Conservation (phyloP, 2,113 vertebrate genomes). For the Aplodontia rufa region DNA sequence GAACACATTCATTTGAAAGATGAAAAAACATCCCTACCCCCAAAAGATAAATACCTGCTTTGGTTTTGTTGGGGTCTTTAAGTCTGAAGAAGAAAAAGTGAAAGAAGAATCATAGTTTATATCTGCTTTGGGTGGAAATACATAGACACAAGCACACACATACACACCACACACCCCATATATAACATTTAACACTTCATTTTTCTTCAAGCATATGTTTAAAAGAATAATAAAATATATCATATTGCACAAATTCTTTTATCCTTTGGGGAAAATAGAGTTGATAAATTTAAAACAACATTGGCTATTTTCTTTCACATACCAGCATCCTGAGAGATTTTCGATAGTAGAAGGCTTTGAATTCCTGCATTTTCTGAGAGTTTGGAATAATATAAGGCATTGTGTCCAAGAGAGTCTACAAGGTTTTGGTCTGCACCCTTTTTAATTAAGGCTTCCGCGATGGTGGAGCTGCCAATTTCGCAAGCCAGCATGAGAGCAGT, state of each 20-base stretch:
- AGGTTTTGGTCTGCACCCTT: slow-evolving; percentile 88
- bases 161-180: not conserved
- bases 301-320: slow-evolving; percentile 76
- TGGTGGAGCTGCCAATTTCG: slow-evolving; percentile 84
- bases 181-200: slow-evolving; percentile 20
- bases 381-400: slow-evolving; percentile 90
- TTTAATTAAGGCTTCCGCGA: slow-evolving; percentile 88
- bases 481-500: slow-evolving; percentile 93
- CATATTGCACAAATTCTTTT: slow-evolving; percentile 64
- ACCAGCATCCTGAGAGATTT: slow-evolving; percentile 88
- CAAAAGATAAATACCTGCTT: slow-evolving; percentile 87
- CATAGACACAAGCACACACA: not conserved
- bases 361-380: slow-evolving; percentile 88
- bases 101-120: not conserved
- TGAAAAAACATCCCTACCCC: not conserved
- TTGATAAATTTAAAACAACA: slow-evolving; percentile 67
- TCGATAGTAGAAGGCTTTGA: slow-evolving; percentile 87
- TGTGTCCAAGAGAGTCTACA: slow-evolving; percentile 91
- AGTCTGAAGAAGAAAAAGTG: slow-evolving; percentile 81
- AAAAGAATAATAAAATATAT: slow-evolving; percentile 60
- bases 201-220: slow-evolving; percentile 50
- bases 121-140: slow-evolving; percentile 12
- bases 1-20: slow-evolving; percentile 61
- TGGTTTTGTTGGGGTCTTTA: slow-evolving; percentile 83
- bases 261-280: slow-evolving; percentile 52